These are phyloP conservation scores for Pandemis cinnamomeana DNA, from an alignment of 2,888 invertebrate species.

Conservation along the genomic window DNA sequence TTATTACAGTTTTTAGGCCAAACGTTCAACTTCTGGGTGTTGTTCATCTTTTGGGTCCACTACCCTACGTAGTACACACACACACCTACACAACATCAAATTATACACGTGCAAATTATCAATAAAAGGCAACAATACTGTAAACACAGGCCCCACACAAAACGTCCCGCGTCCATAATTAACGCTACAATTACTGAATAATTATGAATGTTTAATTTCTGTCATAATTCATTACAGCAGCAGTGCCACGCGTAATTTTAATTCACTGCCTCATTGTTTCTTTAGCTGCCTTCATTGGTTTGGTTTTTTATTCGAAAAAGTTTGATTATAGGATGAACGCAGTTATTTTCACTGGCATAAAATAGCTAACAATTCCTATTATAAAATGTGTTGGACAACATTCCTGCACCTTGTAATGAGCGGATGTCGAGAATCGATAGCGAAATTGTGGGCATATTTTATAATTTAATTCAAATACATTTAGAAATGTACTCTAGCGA, in stretches of 20 bases:
- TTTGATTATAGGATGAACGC: background rate
- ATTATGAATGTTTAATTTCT: conserved; percentile 15
- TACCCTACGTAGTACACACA: too few relatives aligned
- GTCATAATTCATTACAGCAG: background rate
- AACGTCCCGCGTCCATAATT: conserved; percentile 15
- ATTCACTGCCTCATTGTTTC: background rate
- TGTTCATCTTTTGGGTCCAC: too few relatives aligned
- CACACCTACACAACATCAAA: too few relatives aligned
- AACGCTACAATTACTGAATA: conserved; percentile 25
- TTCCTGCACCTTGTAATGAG: conserved; percentile 80
- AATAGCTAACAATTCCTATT: conserved; percentile 67
- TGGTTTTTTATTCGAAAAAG: background rate
- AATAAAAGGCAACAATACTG: conserved; percentile 2
- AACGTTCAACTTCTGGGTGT: too few relatives aligned
- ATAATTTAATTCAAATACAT: conserved; percentile 54
- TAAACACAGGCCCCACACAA: conserved; percentile 6
- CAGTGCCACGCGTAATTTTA: background rate
- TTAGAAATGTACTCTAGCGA: conserved; percentile 51
- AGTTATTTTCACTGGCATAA: conserved; percentile 62
- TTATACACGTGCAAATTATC: background rate
- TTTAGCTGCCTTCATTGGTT: conserved; percentile 21
- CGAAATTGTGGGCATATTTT: conserved; percentile 78
- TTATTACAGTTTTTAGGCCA: too few relatives aligned
- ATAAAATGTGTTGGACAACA: conserved; percentile 78
- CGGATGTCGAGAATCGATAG: conserved; percentile 81